These are phyloP conservation scores for Bufo gargarizans DNA, from an alignment of 2,113 vertebrate species.

Conservation along the genomic window DNA sequence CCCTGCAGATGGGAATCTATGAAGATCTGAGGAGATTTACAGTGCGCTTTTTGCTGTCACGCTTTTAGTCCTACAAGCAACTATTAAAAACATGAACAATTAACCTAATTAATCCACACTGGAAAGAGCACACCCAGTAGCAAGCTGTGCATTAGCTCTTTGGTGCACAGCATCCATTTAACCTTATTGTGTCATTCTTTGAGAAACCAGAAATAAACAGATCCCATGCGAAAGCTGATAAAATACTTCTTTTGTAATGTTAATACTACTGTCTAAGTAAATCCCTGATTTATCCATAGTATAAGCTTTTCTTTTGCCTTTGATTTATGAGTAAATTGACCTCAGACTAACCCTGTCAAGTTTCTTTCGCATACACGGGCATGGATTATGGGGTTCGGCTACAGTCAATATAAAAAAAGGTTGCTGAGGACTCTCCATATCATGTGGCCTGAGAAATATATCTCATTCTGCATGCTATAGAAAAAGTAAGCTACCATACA, in stretches of 20 bases:
- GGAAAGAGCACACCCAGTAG: constrained; percentile 54
- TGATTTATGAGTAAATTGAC: constrained; percentile 65
- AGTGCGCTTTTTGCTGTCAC: constrained; percentile 23
- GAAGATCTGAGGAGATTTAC: constrained; percentile 24
- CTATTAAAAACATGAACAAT: constrained; percentile 56
- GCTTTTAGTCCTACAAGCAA: constrained; percentile 41
- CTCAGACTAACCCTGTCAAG: constrained; percentile 65
- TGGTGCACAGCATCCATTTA: constrained; percentile 60
- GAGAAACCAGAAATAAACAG: constrained; percentile 64
- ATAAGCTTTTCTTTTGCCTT: constrained; percentile 59
- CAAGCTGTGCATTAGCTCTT: not conserved
- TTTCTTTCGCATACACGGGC: constrained; percentile 61
- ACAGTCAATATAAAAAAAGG: constrained; percentile 49
- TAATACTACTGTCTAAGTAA: constrained; percentile 65
- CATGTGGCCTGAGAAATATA: not conserved
- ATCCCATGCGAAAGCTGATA: constrained; percentile 61
- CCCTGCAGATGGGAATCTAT: not conserved
- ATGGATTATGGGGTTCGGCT: constrained; percentile 62
- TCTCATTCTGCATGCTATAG: not conserved
- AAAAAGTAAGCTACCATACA: not conserved
- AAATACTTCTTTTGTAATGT: constrained; percentile 66
- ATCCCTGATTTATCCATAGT: constrained; percentile 59
- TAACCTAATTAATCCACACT: constrained; percentile 62
- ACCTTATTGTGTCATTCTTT: constrained; percentile 55
- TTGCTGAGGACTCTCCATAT: not conserved